phyloP scores from a whole-genome alignment of 2,888 invertebrate genomes.

The Orthosia gothica region DNA sequence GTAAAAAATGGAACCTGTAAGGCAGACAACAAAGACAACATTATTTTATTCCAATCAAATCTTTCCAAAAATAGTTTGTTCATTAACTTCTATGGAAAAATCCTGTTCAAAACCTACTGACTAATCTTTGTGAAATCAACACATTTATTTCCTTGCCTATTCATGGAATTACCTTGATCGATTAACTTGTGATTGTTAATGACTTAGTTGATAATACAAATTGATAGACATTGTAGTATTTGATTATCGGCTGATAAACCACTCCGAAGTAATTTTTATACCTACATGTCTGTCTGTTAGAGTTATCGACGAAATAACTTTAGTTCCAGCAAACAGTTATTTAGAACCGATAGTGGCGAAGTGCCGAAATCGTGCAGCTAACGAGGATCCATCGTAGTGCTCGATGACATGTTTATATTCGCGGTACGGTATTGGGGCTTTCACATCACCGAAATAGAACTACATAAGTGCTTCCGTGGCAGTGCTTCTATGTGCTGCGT shows the following conservation, averaged over 20 bases:
- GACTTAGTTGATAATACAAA: conserved; percentile 15
- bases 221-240: neutral
- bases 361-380: conserved; percentile 54
- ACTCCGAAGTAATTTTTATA: conserved; percentile 2
- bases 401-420: conserved; percentile 79
- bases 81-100: neutral
- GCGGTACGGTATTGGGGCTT: conserved; percentile 69
- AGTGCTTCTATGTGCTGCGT: conserved; percentile 73
- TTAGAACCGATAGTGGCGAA: conserved; percentile 48
- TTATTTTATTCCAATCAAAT: neutral
- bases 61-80: neutral
- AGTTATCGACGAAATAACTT: conserved; percentile 12
- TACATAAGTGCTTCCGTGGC: conserved; percentile 81
- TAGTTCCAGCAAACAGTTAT: conserved; percentile 23
- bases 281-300: neutral
- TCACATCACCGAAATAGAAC: conserved; percentile 83
- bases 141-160: conserved; percentile 8
- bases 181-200: conserved; percentile 24
- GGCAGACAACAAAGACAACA: neutral
- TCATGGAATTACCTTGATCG: conserved; percentile 11
- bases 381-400: conserved; percentile 50
- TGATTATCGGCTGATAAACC: conserved; percentile 19
- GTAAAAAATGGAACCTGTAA: neutral
- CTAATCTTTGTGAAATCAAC: conserved; percentile 42
- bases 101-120: conserved; percentile 1